Evolutionary conservation across 2,113 vertebrate species (phyloP).

Genomic region (Emydocephalus ijimae): DNA sequence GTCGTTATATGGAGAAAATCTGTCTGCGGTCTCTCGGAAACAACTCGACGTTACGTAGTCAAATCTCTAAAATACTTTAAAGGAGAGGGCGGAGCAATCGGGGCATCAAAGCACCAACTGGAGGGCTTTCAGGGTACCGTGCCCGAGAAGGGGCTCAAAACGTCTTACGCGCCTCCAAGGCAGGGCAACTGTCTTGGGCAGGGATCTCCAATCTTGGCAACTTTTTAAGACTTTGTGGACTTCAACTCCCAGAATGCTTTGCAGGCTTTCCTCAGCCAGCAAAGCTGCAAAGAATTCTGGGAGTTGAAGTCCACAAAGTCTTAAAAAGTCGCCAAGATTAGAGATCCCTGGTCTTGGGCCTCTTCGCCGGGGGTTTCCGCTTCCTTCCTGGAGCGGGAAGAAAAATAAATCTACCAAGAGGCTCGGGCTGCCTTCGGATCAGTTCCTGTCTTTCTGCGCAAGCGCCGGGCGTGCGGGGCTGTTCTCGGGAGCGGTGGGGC

Average conservation of each 20-base stretch:
- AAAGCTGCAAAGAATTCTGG: no score
- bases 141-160: neutral
- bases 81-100: neutral
- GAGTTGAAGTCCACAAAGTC: no score
- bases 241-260: no score
- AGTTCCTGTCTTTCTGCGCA: neutral
- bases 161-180: neutral
- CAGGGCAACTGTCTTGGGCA: neutral
- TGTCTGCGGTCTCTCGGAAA: neutral
- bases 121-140: neutral
- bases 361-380: neutral
- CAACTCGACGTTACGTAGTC: neutral
- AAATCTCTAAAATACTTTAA: neutral
- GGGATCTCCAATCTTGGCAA: no score
- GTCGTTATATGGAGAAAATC: neutral
- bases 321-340: no score
- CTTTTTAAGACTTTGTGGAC: no score
- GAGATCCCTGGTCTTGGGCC: neutral
- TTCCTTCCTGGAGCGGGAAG: neutral
- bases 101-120: neutral
- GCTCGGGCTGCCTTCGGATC: neutral
- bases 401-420: neutral
- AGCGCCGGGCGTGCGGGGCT: neutral
- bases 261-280: no score
- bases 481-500: neutral